These are phyloP conservation scores for Drosophila melanocephala DNA, from an alignment of 2,888 invertebrate species.

Conservation along the genomic window DNA sequence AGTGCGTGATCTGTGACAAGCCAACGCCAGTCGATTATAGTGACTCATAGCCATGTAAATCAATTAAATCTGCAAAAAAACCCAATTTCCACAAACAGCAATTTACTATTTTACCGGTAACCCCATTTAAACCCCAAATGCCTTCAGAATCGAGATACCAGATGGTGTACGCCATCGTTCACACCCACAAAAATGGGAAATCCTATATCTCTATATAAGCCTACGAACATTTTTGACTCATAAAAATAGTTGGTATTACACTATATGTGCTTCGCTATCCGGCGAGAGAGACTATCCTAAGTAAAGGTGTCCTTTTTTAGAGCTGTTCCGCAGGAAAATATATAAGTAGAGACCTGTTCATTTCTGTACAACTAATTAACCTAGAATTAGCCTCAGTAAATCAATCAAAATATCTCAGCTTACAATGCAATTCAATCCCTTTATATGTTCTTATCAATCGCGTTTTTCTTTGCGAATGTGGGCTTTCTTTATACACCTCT, in stretches of 20 bases:
- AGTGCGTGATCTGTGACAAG: conserved; percentile 1
- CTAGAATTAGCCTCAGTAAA: conserved; percentile 7
- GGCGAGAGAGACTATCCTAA: conserved; percentile 1
- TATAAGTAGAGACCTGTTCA: conserved; percentile 50
- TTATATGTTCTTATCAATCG: conserved; percentile 34
- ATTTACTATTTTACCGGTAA: neutral
- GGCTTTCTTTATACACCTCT: conserved; percentile 56
- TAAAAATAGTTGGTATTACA: neutral
- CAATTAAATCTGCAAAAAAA: conserved; percentile 49
- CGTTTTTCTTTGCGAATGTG: conserved; percentile 67
- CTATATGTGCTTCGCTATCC: conserved; percentile 63
- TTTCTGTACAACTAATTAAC: neutral
- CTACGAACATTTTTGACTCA: neutral
- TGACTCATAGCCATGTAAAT: conserved; percentile 15
- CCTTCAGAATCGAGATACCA: neutral
- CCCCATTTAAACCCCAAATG: neutral
- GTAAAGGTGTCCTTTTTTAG: conserved; percentile 21
- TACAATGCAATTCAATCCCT: conserved; percentile 14
- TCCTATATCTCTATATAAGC: neutral
- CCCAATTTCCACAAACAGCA: conserved; percentile 12
- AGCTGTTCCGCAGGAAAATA: conserved; percentile 64
- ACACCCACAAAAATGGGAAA: neutral
- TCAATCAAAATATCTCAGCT: neutral
- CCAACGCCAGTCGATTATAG: neutral
- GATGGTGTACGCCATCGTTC: neutral